Conservation (phyloP, 2,797 vertebrate species). For the Chelon auratus region DNA sequence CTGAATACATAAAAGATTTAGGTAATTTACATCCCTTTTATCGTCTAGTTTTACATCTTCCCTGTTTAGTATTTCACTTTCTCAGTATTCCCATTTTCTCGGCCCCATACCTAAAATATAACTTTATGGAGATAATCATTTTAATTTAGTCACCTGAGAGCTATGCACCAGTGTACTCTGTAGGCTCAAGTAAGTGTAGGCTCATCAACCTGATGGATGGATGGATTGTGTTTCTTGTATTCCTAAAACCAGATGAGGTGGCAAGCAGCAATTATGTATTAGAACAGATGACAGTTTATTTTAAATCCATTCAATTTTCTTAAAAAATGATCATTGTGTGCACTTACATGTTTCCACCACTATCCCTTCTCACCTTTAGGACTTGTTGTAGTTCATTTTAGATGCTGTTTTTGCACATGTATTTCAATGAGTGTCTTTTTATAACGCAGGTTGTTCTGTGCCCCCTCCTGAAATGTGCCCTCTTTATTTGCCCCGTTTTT, state of each 20-base stretch:
- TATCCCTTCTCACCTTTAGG: background rate
- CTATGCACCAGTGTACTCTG: background rate
- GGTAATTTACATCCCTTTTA: background rate
- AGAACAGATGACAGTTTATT: background rate
- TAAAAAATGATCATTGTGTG: background rate
- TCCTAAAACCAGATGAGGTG: background rate
- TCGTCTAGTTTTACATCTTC: background rate
- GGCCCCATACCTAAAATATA: background rate
- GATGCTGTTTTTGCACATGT: background rate
- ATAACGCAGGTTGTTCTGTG: constrained; percentile 11
- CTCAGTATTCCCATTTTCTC: background rate
- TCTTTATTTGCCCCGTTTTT: constrained; percentile 13
- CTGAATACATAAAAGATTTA: background rate
- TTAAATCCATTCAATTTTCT: background rate
- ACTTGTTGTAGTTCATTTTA: background rate
- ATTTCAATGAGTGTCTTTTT: too few species aligned
- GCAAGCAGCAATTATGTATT: background rate
- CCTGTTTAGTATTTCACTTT: background rate
- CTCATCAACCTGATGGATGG: background rate
- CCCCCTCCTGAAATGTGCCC: constrained; percentile 10
- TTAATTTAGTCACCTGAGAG: background rate
- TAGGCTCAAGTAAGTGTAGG: background rate
- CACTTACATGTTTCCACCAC: background rate
- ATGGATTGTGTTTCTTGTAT: background rate
- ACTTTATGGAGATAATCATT: background rate